Conservation (phyloP, 2,888 invertebrate genomes). For the Nezara viridula region DNA sequence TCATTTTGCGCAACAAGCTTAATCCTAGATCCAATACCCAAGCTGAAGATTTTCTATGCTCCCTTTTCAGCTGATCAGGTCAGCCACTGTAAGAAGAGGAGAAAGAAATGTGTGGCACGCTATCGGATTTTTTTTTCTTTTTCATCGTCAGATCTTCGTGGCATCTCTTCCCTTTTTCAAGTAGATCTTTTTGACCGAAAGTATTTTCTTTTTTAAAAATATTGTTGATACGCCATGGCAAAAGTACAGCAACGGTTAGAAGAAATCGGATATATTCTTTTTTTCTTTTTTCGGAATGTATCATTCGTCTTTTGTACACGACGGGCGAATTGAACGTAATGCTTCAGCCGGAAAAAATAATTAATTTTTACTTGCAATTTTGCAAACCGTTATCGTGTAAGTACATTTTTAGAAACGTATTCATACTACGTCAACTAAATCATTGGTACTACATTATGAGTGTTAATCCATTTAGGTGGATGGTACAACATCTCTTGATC, state of each 20-base stretch:
- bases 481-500: too few relatives aligned
- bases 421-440: too few relatives aligned
- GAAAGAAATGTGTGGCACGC: conserved; percentile 14
- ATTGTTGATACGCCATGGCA: neutral
- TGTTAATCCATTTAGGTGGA: too few relatives aligned
- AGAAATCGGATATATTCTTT: neutral
- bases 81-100: neutral
- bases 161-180: neutral
- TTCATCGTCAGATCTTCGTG: neutral
- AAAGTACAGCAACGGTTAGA: neutral
- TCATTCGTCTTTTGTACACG: neutral
- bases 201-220: conserved; percentile 4
- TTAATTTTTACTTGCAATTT: too few relatives aligned
- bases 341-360: too few relatives aligned
- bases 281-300: neutral
- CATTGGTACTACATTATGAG: too few relatives aligned
- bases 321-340: too few relatives aligned
- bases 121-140: conserved; percentile 16
- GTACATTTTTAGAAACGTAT: too few relatives aligned
- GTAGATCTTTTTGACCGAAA: neutral
- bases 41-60: neutral
- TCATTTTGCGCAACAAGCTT: neutral
- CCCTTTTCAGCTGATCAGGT: conserved; percentile 2
- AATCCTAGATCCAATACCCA: neutral
- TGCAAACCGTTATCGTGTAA: too few relatives aligned